These are phyloP conservation scores for Latrodectus elegans DNA, from an alignment of 2,888 invertebrate species.

Conservation along the genomic window DNA sequence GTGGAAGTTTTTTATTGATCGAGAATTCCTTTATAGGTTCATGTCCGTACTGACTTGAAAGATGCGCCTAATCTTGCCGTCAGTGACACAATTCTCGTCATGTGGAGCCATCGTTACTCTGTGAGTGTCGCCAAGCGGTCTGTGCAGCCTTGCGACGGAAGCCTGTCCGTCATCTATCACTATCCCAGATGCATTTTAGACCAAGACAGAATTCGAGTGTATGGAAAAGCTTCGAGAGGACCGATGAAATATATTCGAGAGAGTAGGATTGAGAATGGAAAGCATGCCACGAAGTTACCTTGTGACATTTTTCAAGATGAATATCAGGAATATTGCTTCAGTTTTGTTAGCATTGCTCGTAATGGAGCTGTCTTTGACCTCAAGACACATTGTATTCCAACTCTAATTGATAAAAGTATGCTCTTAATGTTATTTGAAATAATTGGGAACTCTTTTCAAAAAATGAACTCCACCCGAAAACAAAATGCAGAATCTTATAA, in stretches of 20 bases:
- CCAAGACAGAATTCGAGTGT: conserved; percentile 71
- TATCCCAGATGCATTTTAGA: conserved; percentile 71
- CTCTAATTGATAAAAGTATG: conserved; percentile 64
- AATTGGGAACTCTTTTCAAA: no score
- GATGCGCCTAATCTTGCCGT: conserved; percentile 46
- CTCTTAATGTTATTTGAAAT: background rate
- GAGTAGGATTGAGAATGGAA: conserved; percentile 64
- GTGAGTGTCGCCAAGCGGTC: conserved; percentile 66
- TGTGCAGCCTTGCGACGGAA: conserved; percentile 61
- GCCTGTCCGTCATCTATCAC: conserved; percentile 69
- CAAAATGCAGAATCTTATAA: no score
- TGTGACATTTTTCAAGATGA: conserved; percentile 69
- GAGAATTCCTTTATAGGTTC: conserved; percentile 47
- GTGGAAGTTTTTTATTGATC: no score
- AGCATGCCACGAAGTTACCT: conserved; percentile 64
- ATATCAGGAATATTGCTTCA: conserved; percentile 70
- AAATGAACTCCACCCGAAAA: no score
- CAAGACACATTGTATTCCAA: conserved; percentile 69
- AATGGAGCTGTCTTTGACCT: conserved; percentile 70
- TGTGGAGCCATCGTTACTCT: conserved; percentile 69
- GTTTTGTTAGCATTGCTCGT: conserved; percentile 70
- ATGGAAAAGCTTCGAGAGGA: conserved; percentile 62
- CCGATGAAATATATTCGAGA: conserved; percentile 70
- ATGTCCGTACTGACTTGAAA: conserved; percentile 36
- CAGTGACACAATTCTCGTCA: conserved; percentile 61